A percentile compares a stretch with the other conserved stretches of the same genome.
These are phyloP conservation scores for Uropsilus gracilis DNA, from an alignment of 2,113 vertebrate species.

Conservation along the genomic window DNA sequence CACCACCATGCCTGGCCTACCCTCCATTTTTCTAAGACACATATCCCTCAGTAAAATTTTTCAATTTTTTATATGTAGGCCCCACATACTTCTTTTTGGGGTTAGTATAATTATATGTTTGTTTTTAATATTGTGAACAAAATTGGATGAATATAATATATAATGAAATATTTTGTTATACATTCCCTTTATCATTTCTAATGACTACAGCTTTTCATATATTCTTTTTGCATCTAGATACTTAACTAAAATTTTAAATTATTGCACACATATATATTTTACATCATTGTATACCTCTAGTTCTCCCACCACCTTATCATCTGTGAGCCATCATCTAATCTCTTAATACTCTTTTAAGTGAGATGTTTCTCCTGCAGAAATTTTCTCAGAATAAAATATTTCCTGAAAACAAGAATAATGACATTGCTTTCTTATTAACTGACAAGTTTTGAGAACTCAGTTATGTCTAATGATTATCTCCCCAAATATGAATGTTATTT, in stretches of 20 bases:
- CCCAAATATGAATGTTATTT: not conserved
- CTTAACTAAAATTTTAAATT: too few species aligned
- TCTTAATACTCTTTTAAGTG: not conserved
- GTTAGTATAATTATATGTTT: not conserved
- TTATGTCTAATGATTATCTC: not conserved
- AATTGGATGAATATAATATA: too few species aligned
- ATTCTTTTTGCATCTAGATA: not conserved
- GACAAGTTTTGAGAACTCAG: conserved; percentile 23
- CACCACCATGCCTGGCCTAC: too few species aligned
- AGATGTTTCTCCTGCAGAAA: not conserved
- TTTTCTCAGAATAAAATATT: conserved; percentile 12
- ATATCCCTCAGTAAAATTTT: not conserved
- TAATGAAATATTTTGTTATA: conserved; percentile 24
- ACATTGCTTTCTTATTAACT: not conserved
- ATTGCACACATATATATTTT: too few species aligned
- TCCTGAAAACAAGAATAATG: not conserved
- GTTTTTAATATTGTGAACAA: not conserved
- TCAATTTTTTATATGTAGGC: not conserved
- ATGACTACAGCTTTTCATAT: not conserved
- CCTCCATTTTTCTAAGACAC: not conserved
- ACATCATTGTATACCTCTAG: too few species aligned
- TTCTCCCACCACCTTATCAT: too few species aligned
- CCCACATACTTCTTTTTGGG: not conserved
- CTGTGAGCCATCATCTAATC: too few species aligned
- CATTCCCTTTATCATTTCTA: not conserved